A percentile compares a stretch with the other conserved stretches of the same genome.
Evolutionary conservation across 2,888 invertebrate species (phyloP).

Genomic region (Rhopalosiphum nymphaeae): DNA sequence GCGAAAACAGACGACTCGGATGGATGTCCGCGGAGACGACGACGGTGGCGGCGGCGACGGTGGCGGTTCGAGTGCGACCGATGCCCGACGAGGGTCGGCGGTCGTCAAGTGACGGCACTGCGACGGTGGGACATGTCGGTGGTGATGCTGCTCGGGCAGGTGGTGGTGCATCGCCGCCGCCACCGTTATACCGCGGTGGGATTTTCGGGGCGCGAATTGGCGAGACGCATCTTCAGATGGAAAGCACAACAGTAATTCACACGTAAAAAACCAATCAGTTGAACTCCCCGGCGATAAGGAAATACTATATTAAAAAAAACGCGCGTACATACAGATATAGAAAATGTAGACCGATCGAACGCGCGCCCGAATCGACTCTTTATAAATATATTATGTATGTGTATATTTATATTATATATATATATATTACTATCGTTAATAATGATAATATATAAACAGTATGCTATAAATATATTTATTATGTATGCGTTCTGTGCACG

Average conservation of each 20-base stretch:
- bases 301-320: background rate
- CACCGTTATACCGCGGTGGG: background rate
- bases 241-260: background rate
- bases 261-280: background rate
- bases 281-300: background rate
- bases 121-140: conserved; percentile 33
- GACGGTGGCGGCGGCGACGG: background rate
- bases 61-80: background rate
- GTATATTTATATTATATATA: background rate
- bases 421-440: background rate
- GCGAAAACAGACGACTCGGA: background rate
- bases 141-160: conserved; percentile 2
- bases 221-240: background rate
- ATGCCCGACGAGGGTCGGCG: background rate
- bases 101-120: conserved; percentile 50
- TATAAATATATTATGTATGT: background rate
- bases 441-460: background rate
- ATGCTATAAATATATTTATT: background rate
- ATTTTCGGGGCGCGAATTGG: background rate
- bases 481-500: conserved; percentile 7
- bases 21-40: background rate
- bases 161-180: background rate
- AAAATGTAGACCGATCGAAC: background rate
- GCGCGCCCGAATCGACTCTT: background rate
- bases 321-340: background rate